Percentiles rank a stretch among this genome's conserved stretches.
These are phyloP conservation scores for Macrosteles quadrilineatus DNA, from an alignment of 1,140 invertebrate species.

Conservation along the genomic window DNA sequence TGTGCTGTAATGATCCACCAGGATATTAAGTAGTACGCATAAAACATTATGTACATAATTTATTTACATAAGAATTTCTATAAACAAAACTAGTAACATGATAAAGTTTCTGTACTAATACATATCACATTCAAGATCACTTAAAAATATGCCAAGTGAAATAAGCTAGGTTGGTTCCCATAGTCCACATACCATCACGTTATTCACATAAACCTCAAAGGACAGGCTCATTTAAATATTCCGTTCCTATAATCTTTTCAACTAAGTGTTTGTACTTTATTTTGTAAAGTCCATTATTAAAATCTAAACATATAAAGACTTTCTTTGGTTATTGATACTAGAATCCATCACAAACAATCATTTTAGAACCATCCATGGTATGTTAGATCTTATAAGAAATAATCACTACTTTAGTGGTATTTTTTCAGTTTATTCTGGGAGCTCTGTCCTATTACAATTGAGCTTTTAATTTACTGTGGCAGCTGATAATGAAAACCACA, in stretches of 20 bases:
- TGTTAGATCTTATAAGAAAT: no score
- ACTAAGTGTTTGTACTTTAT: neutral
- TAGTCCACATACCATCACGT: neutral
- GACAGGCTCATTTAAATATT: neutral
- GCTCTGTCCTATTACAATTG: no score
- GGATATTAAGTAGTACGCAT: neutral
- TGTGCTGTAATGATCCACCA: no score
- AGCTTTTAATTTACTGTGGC: no score
- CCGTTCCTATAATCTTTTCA: neutral
- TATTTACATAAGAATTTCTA: conserved; percentile 6
- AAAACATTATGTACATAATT: neutral
- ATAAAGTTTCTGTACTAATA: neutral
- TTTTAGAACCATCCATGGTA: no score
- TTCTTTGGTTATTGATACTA: no score
- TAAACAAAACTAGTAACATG: neutral
- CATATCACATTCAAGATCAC: neutral
- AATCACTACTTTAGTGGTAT: no score
- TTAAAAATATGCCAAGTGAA: neutral
- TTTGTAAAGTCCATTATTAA: neutral
- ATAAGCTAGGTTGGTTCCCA: neutral
- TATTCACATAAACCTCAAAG: neutral
- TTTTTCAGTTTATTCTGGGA: no score
- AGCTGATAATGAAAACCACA: no score
- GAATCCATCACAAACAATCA: no score
- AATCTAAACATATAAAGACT: neutral